Evolutionary conservation across 1,140 invertebrate species (phyloP).

Genomic region (Drosophila pseudoobscura): DNA sequence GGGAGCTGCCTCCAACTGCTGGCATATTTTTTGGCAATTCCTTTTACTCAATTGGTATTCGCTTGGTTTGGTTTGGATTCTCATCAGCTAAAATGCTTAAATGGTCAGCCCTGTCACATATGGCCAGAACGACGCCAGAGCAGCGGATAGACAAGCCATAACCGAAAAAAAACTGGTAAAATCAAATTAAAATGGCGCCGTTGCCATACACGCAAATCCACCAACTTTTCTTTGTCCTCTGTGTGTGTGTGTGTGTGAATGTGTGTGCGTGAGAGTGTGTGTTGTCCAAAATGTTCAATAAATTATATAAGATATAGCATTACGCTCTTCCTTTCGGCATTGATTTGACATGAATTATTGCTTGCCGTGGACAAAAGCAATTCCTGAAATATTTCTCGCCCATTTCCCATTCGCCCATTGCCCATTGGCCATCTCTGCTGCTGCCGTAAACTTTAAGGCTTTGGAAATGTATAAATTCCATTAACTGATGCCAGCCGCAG

Average conservation of each 20-base stretch:
- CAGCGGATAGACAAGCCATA: conserved; percentile 23
- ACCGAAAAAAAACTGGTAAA: conserved; percentile 34
- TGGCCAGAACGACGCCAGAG: conserved; percentile 58
- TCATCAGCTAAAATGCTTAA: conserved; percentile 67
- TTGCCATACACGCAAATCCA: conserved; percentile 31
- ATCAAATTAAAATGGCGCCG: conserved; percentile 80
- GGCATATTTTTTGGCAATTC: conserved; percentile 16
- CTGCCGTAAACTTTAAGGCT: conserved; percentile 42
- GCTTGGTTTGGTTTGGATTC: conserved; percentile 36
- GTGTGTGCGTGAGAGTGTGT: conserved; percentile 24
- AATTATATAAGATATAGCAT: conserved; percentile 60
- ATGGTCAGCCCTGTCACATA: conserved; percentile 66
- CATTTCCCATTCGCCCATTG: not conserved
- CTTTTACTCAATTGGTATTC: conserved; percentile 40
- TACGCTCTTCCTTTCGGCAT: conserved; percentile 55
- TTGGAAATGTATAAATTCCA: conserved; percentile 51
- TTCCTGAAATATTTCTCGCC: conserved; percentile 26
- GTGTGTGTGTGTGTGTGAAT: not conserved
- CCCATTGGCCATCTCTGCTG: not conserved
- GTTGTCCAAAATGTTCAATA: conserved; percentile 57
- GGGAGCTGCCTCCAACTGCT: not conserved
- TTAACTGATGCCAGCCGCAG: conserved; percentile 59
- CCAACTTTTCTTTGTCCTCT: conserved; percentile 25
- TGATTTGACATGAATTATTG: conserved; percentile 74
- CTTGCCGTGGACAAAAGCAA: conserved; percentile 31